Base-by-base conservation (phyloP, 2,888 invertebrate genomes). In the Campopleginae sp. region DNA sequence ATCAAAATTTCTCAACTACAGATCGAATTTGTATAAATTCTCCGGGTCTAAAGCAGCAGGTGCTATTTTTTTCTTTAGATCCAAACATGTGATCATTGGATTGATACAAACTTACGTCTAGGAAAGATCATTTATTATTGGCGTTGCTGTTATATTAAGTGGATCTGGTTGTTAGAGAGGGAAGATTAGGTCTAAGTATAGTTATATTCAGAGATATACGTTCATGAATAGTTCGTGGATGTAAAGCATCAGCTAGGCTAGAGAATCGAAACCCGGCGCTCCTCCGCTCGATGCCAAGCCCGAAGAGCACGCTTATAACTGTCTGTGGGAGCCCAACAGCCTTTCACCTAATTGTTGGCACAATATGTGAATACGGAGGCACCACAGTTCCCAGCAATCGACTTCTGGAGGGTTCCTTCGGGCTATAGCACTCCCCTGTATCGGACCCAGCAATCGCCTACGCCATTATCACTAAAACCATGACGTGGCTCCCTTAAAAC, bases 331-430 rank as follows among this genome's bases (percentile, higher is more conserved):
- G 93, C 82, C 82, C 76, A 72, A 76, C 76, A 91, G 92, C 93
- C 93, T 93, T 93, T 93, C 93, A 93, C 93, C 93, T 93, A 93
- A 93, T 93, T 93, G 93, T 93, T 92, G 91, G 91, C 90, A 92
- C 92, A 93, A 93, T 93, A 93, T 93, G 93, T 92, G 93, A 93
- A 93, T 92, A 92, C 88, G 89, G 89, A 91, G 91, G 91, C 92
- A 90, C 91, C 89, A 89, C 88, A 91, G 93, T 93, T 93, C 93
- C 93, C 93, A 93, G 91, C 91, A 91, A 91, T 86, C 87, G 84
- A 85, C 86, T 85, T 86, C 86, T 82, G 82, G 72, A 85, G 80
- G 82, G 84, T 71, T 86, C 85, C 86, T 86, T 80, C 71, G 72
- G 80, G 85, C 82, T 85, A 79, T 80, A 85, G 80, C 85, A 85